Percentiles rank a stretch among this genome's conserved stretches.
These are phyloP conservation scores for Agapostemon virescens DNA, from an alignment of 2,888 invertebrate species.

Conservation along the genomic window DNA sequence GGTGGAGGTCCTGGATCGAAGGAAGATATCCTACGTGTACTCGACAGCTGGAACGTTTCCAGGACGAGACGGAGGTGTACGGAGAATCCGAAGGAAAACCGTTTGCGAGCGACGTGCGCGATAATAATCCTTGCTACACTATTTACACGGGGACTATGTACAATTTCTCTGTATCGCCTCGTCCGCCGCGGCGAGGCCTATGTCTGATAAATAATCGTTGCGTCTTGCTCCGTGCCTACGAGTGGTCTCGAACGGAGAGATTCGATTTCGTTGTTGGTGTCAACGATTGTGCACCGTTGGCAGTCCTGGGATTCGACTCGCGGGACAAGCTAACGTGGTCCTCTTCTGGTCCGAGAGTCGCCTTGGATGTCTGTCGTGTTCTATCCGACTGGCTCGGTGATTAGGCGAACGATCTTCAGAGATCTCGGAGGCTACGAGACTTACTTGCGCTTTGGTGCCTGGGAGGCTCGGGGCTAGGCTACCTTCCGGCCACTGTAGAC, in stretches of 20 bases:
- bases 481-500: background rate
- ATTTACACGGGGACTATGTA: conserved; percentile 71
- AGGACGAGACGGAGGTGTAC: background rate
- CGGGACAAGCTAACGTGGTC: conserved; percentile 3
- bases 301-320: conserved; percentile 29
- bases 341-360: conserved; percentile 9
- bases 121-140: conserved; percentile 65
- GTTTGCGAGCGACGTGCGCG: conserved; percentile 53
- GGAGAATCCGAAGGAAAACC: conserved; percentile 41
- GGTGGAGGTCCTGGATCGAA: background rate
- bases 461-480: background rate
- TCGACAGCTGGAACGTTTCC: background rate
- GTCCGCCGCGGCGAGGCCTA: conserved; percentile 36
- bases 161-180: conserved; percentile 55
- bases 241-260: conserved; percentile 42
- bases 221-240: conserved; percentile 18
- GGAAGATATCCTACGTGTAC: conserved; percentile 3
- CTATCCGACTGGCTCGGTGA: background rate
- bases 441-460: background rate
- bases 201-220: conserved; percentile 48
- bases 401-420: background rate
- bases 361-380: background rate
- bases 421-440: background rate
- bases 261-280: conserved; percentile 58
- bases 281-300: conserved; percentile 49